Evolutionary conservation across 2,888 invertebrate species (phyloP), one percentile per base, ranked within the genome.

Genomic region (Cyrtodaria siliqua): DNA sequence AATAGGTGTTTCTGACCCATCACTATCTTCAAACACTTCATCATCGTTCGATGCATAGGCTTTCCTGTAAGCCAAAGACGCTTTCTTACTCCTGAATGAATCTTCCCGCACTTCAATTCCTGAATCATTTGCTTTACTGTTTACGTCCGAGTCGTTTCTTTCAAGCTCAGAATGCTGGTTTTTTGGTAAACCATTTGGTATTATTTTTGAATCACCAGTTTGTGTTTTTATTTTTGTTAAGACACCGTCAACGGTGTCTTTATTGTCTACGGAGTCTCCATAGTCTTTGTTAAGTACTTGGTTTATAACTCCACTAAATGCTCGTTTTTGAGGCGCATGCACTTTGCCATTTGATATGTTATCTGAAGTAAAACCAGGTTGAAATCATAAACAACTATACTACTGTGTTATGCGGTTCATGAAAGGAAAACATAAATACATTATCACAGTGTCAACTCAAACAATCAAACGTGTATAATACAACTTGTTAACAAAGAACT

Each of bases 21-120:
- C 81, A 56, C 73, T 82, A 71, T 78, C 77, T 63, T 71, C 71
- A 71, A 70, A 74, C 24, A 69, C 64, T 42, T 75, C 75, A 55
- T 77, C 74, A 38, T 53, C 62, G 42, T 64, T 49, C 20, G 29
- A 38, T 14, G 44, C 24, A 12, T 47, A 47, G 4, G 18, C 42
- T 55, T 55, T 63, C 23, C 20, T 50, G 18, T 23, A 16, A 24
- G n/a, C 18, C 4, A 38, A 47, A 26, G 50, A 52, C 4, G 20
- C 38, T 29, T 67, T 62, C 18, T 55, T 62, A n/a, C 71, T 68
- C 63, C 71, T 72, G 50, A 67, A 52, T 49, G 67, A 71, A 16
- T 72, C 72, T 33, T 79, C 79, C 44, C 75, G 75, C 24, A 53
- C 68, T 50, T 72, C 79, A 23, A 75, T 74, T 23, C 74, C 75